phyloP scores from a whole-genome alignment of 2,113 vertebrate species.

The Ailuropoda melanoleuca region DNA sequence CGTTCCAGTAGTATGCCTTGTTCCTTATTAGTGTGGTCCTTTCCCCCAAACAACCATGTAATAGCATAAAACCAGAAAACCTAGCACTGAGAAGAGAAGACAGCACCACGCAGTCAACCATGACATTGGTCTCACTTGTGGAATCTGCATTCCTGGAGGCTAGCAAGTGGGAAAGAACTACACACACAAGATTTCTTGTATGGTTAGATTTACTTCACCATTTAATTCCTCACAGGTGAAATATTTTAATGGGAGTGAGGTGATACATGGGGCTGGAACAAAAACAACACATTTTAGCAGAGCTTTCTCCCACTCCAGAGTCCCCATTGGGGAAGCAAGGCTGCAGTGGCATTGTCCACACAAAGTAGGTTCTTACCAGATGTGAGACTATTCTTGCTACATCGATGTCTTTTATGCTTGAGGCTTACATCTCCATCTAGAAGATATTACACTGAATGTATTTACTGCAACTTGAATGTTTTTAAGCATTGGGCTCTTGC shows the following conservation, averaged over 20 bases:
- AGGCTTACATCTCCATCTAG: background rate
- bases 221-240: background rate
- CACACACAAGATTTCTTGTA: background rate
- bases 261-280: background rate
- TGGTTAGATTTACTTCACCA: background rate
- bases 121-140: background rate
- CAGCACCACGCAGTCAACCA: background rate
- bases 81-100: background rate
- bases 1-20: background rate
- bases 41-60: background rate
- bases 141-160: background rate
- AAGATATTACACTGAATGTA: background rate
- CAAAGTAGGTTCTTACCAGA: background rate
- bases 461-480: background rate
- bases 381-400: background rate
- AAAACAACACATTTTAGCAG: background rate
- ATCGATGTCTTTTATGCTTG: background rate
- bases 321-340: rapidly evolving
- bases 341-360: background rate
- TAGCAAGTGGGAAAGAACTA: background rate
- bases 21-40: background rate
- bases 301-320: background rate
- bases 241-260: background rate
- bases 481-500: background rate
- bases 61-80: background rate